Base-by-base conservation (phyloP, 2,113 vertebrate genomes). In the Podocnemis expansa region DNA sequence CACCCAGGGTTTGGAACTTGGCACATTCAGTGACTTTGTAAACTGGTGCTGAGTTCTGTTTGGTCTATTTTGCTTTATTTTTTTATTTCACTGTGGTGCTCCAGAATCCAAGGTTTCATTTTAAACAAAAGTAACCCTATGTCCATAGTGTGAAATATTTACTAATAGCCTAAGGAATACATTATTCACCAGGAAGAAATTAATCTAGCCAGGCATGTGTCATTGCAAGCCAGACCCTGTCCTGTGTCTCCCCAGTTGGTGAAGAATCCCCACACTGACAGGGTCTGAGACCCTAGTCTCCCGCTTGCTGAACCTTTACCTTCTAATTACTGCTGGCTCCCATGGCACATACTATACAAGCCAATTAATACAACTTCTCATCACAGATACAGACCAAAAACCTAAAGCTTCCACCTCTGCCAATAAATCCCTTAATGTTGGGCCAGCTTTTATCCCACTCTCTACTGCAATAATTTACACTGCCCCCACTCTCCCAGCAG, bases 221-320 rank as follows among this genome's bases (percentile, higher is more conserved):
- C 6, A 81, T 0, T 0, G 27, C 34, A n/a, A 85, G 83, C 90
- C 0, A 0, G 13, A n/a, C 17, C 90, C 70, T 43, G 16, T 67
- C 94, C 47, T 78, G 58, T 19, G 13, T 55, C 29, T 19, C 22
- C 79, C 4, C 17, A 3, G 75, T 73, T 51, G 17, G 78, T 51
- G 17, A 21, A 22, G 47, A 52, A n/a, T 24, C 49, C 60, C 14
- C 17, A 67, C 34, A 80, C 10, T 54, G 34, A 52, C 10, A 17
- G 29, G 13, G 63, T 90, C 45, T 47, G 63, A 87, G 82, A 87
- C 84, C n/a, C 10, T 25, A 55, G 22, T n/a, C 34, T 67, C 34
- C 9, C 7, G 16, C 63, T 67, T 67, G 63, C 34, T 80, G 21
- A 88, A 73, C 3, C 56, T 85, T 49, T 21, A 34, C 21, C 5